Evolutionary conservation across 2,113 vertebrate species (phyloP).

Genomic region (Phoxinus phoxinus): DNA sequence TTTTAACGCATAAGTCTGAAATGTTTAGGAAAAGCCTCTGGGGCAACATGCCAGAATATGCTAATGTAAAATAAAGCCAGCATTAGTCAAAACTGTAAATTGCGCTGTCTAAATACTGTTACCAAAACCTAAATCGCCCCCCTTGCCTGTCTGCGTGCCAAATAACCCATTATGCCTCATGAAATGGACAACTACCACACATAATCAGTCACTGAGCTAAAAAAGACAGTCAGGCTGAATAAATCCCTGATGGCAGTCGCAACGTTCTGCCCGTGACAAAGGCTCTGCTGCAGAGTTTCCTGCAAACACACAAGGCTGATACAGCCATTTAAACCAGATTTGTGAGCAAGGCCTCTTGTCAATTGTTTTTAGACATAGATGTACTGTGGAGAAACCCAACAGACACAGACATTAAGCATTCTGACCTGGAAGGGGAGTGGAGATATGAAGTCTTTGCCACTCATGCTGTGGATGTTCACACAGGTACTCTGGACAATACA

Average conservation of each 20-base stretch:
- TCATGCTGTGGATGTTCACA: constrained; percentile 91
- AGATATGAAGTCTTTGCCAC: constrained; percentile 94
- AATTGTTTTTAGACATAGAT: neutral
- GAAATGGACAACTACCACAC: constrained; percentile 45
- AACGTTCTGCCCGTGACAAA: neutral
- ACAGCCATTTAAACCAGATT: neutral
- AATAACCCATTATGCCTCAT: constrained; percentile 59
- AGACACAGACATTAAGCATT: neutral
- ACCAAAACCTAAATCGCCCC: neutral
- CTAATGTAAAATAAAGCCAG: neutral
- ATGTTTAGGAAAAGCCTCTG: neutral
- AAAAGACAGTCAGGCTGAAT: constrained; percentile 26
- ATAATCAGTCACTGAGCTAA: constrained; percentile 49
- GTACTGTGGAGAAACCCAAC: neutral
- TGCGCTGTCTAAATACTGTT: constrained; percentile 15
- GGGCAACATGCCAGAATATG: neutral
- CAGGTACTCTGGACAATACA: constrained; percentile 94
- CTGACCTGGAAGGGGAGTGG: constrained; percentile 94
- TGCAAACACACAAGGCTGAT: neutral
- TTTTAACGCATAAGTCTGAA: neutral
- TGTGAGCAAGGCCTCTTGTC: neutral
- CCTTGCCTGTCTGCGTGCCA: constrained; percentile 56
- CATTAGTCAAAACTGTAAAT: constrained; percentile 40
- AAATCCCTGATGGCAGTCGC: constrained; percentile 20
- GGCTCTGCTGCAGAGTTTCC: neutral